These are phyloP conservation scores for Ephydatia muelleri DNA, from an alignment of 37 sponge, comb jelly and placozoan genomes.

Conservation along the genomic window DNA sequence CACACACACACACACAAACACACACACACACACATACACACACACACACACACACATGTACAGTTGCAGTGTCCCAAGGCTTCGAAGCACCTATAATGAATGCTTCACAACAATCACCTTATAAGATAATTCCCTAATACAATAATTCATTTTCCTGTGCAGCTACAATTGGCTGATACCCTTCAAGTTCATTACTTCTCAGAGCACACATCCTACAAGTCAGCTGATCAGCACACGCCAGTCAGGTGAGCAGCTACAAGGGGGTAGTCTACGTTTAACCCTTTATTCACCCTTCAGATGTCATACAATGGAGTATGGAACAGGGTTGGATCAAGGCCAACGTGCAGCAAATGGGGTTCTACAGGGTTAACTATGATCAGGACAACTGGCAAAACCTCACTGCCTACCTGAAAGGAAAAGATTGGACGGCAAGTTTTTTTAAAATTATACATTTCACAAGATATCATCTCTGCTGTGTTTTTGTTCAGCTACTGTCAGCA, in stretches of 20 bases:
- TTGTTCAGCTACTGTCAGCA: constrained; percentile 41
- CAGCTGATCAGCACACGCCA: too few relatives aligned
- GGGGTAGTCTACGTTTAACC: too few relatives aligned
- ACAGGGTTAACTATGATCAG: constrained; percentile 83
- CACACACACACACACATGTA: background rate
- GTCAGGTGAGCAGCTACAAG: too few relatives aligned
- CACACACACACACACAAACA: too few relatives aligned
- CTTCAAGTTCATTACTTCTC: constrained; percentile 35
- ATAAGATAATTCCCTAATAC: too few relatives aligned
- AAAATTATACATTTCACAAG: background rate
- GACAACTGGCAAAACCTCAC: constrained; percentile 61
- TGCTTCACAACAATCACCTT: too few relatives aligned
- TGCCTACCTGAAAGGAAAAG: constrained; percentile 23
- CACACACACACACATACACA: background rate
- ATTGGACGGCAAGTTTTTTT: constrained; percentile 1
- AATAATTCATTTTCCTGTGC: background rate
- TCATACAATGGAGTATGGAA: background rate
- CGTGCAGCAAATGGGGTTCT: constrained; percentile 64
- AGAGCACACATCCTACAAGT: background rate
- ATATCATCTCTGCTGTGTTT: background rate
- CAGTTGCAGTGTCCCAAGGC: background rate
- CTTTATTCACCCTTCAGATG: too few relatives aligned
- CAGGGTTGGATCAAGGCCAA: constrained; percentile 80
- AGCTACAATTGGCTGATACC: constrained; percentile 67
- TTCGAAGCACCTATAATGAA: too few relatives aligned